These are phyloP conservation scores for Eupsilia transversa DNA, from an alignment of 2,888 invertebrate species.

Conservation along the genomic window DNA sequence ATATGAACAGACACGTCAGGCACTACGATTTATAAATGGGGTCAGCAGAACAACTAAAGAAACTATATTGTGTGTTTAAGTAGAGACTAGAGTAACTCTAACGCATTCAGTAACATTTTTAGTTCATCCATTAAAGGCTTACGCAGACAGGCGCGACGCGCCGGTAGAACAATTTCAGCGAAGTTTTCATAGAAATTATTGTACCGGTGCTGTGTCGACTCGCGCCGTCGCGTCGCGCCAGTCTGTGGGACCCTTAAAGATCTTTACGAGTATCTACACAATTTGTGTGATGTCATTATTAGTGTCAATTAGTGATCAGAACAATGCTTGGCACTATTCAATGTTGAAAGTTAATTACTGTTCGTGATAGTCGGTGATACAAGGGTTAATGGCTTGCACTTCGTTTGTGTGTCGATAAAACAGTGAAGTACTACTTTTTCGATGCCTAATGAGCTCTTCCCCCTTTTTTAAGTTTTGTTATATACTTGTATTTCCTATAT, in stretches of 20 bases:
- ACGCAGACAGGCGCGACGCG: too few relatives aligned
- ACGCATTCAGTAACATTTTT: neutral
- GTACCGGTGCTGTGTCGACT: too few relatives aligned
- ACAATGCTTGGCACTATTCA: slow-evolving; percentile 36
- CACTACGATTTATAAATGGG: slow-evolving; percentile 18
- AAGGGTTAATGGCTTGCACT: too few relatives aligned
- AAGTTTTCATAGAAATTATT: too few relatives aligned
- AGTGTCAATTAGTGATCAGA: slow-evolving; percentile 19
- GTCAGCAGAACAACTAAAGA: slow-evolving; percentile 15
- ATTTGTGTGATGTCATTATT: slow-evolving; percentile 18
- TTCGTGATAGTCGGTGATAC: neutral
- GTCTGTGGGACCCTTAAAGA: too few relatives aligned
- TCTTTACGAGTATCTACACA: neutral
- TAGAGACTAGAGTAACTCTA: neutral
- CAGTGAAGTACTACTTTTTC: too few relatives aligned
- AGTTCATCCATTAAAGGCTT: neutral
- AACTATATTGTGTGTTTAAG: neutral
- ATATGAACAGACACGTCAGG: slow-evolving; percentile 11
- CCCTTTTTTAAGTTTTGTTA: too few relatives aligned
- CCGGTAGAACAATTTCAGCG: too few relatives aligned
- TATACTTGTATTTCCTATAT: too few relatives aligned
- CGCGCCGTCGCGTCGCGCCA: too few relatives aligned
- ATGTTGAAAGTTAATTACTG: slow-evolving; percentile 23
- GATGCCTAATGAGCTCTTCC: too few relatives aligned
- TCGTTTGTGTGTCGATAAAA: neutral